phyloP scores from a whole-genome alignment of 2,797 vertebrate genomes.

The Enteromius viviparus region DNA sequence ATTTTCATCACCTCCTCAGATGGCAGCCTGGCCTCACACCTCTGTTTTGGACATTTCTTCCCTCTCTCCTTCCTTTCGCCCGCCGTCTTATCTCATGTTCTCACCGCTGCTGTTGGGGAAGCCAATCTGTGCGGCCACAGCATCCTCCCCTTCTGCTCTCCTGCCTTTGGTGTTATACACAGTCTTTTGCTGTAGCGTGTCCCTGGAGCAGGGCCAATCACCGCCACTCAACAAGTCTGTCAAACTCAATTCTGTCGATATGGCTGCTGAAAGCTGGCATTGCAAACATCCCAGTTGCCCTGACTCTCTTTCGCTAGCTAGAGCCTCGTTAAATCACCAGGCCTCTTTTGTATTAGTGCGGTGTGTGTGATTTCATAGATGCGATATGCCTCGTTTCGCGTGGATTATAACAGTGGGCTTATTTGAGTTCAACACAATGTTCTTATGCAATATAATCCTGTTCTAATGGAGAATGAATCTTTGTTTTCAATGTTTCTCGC shows the following conservation, averaged over 20 bases:
- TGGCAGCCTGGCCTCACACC: conserved; percentile 63
- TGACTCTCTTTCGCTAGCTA: conserved; percentile 21
- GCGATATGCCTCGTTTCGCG: conserved; percentile 32
- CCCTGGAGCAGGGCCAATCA: conserved; percentile 64
- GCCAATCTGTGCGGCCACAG: conserved; percentile 59
- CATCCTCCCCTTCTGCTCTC: conserved; percentile 68
- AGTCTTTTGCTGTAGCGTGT: conserved; percentile 61
- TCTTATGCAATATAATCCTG: conserved; percentile 46
- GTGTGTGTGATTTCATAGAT: conserved; percentile 36
- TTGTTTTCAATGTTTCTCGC: conserved; percentile 38
- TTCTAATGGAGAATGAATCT: conserved; percentile 44
- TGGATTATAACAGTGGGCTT: conserved; percentile 20
- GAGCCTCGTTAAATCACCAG: conserved; percentile 17
- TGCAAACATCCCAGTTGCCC: conserved; percentile 61
- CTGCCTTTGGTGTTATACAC: conserved; percentile 62
- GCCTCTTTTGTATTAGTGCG: conserved; percentile 16
- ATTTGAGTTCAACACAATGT: conserved; percentile 32
- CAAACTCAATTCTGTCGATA: conserved; percentile 76
- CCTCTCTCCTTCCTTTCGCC: conserved; percentile 45
- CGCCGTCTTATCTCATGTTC: conserved; percentile 58
- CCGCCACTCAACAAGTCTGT: conserved; percentile 75
- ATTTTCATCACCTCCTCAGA: conserved; percentile 65
- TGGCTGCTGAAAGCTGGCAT: conserved; percentile 78
- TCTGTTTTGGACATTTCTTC: conserved; percentile 59
- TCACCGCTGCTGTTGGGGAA: conserved; percentile 59